Base-by-base conservation (phyloP, 2,888 invertebrate species). In the Cheilosia variabilis region DNA sequence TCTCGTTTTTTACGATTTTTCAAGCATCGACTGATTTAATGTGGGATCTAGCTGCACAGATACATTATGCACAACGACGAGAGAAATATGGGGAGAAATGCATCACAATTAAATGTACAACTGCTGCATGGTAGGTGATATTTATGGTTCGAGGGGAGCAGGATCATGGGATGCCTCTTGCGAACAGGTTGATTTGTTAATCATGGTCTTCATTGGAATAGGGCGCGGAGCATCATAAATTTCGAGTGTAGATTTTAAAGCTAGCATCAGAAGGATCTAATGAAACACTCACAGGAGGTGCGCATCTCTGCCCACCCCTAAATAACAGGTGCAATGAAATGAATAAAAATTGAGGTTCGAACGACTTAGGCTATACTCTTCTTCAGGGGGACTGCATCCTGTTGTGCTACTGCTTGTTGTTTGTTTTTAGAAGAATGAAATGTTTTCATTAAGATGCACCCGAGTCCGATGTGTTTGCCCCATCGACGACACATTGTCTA, bases 51-150 rank as follows among this genome's bases (percentile, higher is more conserved):
- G 22, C 10, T 15, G 0, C 22, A 53, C 7, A 41, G 63, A 52
- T 68, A 43, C 52, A 53, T 13, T n/a, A 41, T 22, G 31, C 10
- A 47, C 47, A 13, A 37, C 55, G n/a, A 71, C 15, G 15, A 15
- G 52, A 63, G 34, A 66, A 6, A 41, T 55, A 45, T 37, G 10
- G 37, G 13, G 37, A 37, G 37, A 53, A 77, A 43, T 62, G 55
- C 66, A 60, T 19, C 53, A 71, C 75, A 86, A 84, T 80, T 76
- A 84, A 80, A 76, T 80, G 71, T 65, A 57, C 79, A 71, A 80
- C 60, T 13, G 10, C 34, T 34, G 4, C 13, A 37, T 76, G 60
- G 76, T 37, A 24, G 50, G 63, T 22, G n/a, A 50, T 75, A 68
- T 84, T 55, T 60, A 58, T 55, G 47, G 68, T 27, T 37, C 9